These are phyloP conservation scores for Ammodytes marinus DNA, from an alignment of 2,113 vertebrate species.

Conservation along the genomic window DNA sequence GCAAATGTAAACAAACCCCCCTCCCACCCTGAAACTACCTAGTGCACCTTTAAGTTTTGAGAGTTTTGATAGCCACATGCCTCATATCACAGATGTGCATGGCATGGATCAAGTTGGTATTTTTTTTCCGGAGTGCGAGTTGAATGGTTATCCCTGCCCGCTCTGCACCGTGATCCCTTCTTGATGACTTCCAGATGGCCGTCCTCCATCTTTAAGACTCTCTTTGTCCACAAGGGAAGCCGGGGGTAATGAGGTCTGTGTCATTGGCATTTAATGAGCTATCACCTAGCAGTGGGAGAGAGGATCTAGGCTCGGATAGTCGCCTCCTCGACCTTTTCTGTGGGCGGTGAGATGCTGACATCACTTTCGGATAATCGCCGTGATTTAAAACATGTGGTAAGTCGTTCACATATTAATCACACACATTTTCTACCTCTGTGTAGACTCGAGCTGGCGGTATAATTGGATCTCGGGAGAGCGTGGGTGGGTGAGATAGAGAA, in stretches of 20 bases:
- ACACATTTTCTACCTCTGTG: conserved; percentile 13
- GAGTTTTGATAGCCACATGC: conserved; percentile 34
- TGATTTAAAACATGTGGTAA: conserved; percentile 29
- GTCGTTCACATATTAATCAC: conserved; percentile 45
- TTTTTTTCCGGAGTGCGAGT: conserved; percentile 40
- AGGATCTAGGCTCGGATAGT: conserved; percentile 2
- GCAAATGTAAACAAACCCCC: too few species aligned
- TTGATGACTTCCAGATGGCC: conserved; percentile 79
- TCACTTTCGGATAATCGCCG: neutral
- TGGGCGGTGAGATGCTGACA: neutral
- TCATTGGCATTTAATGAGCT: conserved; percentile 64
- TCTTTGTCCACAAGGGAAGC: conserved; percentile 68
- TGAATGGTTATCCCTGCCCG: conserved; percentile 62
- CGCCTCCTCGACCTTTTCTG: conserved; percentile 10
- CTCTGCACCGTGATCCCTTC: conserved; percentile 59
- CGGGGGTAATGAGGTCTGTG: conserved; percentile 70
- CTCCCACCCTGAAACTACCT: too few species aligned
- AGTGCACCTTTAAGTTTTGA: neutral
- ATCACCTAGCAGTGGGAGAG: conserved; percentile 17
- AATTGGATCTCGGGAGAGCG: conserved; percentile 68
- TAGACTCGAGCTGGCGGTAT: conserved; percentile 50
- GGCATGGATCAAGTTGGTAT: conserved; percentile 64
- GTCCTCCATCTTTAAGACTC: conserved; percentile 69
- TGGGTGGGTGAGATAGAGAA: neutral
- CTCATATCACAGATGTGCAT: conserved; percentile 57